phyloP scores from a whole-genome alignment of 2,888 invertebrate genomes.

The Melitaea athalia region DNA sequence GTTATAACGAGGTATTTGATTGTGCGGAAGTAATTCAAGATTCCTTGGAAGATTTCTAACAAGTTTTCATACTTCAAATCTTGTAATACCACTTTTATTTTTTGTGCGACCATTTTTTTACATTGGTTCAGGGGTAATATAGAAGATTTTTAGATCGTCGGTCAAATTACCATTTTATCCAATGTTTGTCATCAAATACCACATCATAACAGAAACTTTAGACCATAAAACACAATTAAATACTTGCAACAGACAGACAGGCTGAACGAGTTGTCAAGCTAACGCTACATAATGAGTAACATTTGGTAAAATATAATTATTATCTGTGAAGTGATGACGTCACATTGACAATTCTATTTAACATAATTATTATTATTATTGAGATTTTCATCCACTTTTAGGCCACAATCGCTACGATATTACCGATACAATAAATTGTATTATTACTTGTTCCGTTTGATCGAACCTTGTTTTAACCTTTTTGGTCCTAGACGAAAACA shows the following conservation, averaged over 20 bases:
- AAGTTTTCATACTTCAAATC: neutral
- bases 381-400: neutral
- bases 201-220: neutral
- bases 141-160: neutral
- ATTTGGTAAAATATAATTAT: neutral
- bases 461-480: neutral
- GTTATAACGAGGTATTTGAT: neutral
- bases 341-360: slow-evolving; percentile 9
- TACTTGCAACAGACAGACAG: neutral
- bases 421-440: neutral
- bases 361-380: neutral
- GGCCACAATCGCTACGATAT: slow-evolving; percentile 5
- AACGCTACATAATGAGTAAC: neutral
- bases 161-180: neutral
- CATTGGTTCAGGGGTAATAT: neutral
- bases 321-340: too few species aligned
- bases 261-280: neutral
- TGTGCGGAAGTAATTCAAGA: neutral
- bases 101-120: too few species aligned
- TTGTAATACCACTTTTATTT: neutral
- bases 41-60: neutral
- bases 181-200: neutral
- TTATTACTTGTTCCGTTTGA: neutral
- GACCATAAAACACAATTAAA: neutral
- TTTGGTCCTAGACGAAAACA: neutral